Conservation (phyloP, 2,113 vertebrate species). For the Leptodactylus fuscus region DNA sequence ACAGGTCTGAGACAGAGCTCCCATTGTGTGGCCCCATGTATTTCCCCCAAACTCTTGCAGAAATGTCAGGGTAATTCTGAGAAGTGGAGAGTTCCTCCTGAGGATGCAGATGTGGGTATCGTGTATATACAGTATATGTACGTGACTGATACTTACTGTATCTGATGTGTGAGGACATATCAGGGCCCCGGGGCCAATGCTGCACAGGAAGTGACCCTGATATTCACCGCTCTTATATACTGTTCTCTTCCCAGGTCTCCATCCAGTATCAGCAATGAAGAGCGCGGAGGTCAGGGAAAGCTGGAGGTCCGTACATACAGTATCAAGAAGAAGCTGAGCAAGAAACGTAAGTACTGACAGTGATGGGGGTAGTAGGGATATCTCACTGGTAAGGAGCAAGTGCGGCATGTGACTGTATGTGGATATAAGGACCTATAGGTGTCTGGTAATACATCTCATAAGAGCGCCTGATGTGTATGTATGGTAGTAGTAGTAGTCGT, state of each 20-base stretch:
- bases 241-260: constrained; percentile 44
- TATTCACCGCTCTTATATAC: neutral
- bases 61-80: neutral
- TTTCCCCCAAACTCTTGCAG: neutral
- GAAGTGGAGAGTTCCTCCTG: neutral
- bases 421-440: too few species aligned
- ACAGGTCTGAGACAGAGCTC: neutral
- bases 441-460: too few species aligned
- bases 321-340: constrained; percentile 65
- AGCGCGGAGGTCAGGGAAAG: constrained; percentile 44
- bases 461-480: neutral
- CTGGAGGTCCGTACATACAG: constrained; percentile 17
- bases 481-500: neutral
- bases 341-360: constrained; percentile 12
- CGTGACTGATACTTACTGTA: neutral
- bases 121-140: neutral
- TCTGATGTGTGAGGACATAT: neutral
- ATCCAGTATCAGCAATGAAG: constrained; percentile 70
- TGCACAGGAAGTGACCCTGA: too few species aligned
- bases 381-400: too few species aligned
- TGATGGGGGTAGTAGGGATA: too few species aligned
- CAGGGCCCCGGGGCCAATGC: neutral
- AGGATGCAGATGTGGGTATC: neutral
- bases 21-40: neutral
- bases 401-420: too few species aligned